Evolutionary conservation across 1,140 invertebrate genomes (phyloP).

Genomic region (Neodiprion lecontei): DNA sequence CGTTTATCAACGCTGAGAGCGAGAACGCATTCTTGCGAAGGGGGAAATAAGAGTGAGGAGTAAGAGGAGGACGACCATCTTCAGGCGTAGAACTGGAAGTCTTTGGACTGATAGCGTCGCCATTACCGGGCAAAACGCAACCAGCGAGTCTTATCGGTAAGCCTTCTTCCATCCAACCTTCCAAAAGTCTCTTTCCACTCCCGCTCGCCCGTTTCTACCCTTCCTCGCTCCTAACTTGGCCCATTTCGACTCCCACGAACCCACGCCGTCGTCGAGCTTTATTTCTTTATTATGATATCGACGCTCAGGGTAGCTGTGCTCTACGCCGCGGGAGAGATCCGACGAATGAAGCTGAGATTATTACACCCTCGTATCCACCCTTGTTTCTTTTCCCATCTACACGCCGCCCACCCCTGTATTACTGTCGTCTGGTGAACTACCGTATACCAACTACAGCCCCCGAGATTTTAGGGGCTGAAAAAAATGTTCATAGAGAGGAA

Average conservation of each 20-base stretch:
- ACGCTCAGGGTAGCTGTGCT: neutral
- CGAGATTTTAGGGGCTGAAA: too few relatives aligned
- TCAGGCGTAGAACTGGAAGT: neutral
- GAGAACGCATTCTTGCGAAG: too few relatives aligned
- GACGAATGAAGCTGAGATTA: neutral
- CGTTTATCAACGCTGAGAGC: too few relatives aligned
- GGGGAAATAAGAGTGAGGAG: neutral
- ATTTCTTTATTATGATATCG: conserved; percentile 14
- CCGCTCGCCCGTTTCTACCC: neutral
- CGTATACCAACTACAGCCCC: too few relatives aligned
- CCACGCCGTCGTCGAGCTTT: neutral
- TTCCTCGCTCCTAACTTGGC: too few relatives aligned
- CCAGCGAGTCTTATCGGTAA: neutral
- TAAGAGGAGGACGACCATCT: neutral
- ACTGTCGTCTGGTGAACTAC: too few relatives aligned
- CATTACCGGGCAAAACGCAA: neutral
- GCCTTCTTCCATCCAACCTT: conserved; percentile 1
- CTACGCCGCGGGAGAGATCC: neutral
- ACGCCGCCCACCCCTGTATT: too few relatives aligned
- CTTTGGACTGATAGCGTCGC: neutral
- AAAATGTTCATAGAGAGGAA: too few relatives aligned
- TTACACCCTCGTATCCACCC: too few relatives aligned
- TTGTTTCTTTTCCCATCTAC: too few relatives aligned
- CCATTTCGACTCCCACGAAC: neutral
- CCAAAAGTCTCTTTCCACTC: neutral